Evolutionary conservation across 2,113 vertebrate genomes (phyloP).

Genomic region (Rafetus swinhoei): DNA sequence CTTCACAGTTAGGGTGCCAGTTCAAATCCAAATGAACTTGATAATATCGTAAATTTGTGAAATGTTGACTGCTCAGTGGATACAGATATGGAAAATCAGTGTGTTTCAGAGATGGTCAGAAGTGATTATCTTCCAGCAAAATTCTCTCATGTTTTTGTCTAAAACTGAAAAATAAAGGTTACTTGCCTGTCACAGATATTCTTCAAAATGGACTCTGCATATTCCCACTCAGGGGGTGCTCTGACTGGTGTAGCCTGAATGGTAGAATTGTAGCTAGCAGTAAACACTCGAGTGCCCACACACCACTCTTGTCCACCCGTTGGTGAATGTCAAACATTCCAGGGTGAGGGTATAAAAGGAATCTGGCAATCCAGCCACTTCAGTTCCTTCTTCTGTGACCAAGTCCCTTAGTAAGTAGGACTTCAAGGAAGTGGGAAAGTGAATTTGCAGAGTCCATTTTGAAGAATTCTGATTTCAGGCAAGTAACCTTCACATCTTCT

Average conservation of each 20-base stretch:
- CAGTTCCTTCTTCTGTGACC: neutral
- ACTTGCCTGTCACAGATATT: neutral
- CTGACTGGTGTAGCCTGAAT: neutral
- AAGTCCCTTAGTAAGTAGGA: neutral
- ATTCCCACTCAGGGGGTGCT: neutral
- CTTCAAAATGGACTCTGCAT: neutral
- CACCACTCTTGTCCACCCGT: neutral
- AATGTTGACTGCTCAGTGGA: too few species aligned
- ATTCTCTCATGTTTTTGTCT: neutral
- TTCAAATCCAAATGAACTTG: neutral
- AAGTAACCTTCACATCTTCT: neutral
- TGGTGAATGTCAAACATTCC: neutral
- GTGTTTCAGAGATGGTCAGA: neutral
- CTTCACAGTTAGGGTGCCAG: neutral
- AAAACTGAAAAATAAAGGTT: neutral
- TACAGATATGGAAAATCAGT: neutral
- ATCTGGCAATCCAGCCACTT: neutral
- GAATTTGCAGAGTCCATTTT: neutral
- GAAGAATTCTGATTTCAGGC: neutral
- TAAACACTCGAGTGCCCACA: neutral
- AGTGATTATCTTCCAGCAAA: neutral
- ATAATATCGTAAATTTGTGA: neutral
- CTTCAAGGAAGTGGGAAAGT: neutral
- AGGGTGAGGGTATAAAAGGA: neutral
- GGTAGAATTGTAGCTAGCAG: neutral